phyloP scores from a whole-genome alignment of 1,140 invertebrate species.

The Pachyrhynchus sulphureomaculatus region DNA sequence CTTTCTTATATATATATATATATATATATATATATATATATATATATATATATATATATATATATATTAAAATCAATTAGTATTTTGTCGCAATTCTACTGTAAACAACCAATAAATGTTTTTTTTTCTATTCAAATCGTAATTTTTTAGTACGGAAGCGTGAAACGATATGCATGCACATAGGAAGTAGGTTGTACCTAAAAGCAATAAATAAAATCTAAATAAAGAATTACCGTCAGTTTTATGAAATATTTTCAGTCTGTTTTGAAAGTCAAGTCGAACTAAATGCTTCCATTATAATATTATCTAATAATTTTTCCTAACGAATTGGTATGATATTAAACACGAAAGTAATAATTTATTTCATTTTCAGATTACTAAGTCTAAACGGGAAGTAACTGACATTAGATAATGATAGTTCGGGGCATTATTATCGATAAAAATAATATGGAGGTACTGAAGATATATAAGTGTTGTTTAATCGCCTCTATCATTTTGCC shows the following conservation, averaged over 20 bases:
- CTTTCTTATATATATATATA: no score
- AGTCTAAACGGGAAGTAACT: slow-evolving; percentile 7
- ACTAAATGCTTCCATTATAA: slow-evolving; percentile 11
- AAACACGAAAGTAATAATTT: slow-evolving; percentile 18
- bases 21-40: no score
- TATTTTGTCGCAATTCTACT: no score
- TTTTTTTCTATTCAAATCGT: neutral
- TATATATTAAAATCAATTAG: neutral
- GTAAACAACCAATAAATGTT: neutral
- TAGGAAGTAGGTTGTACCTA: slow-evolving; percentile 20
- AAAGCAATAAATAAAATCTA: slow-evolving; percentile 15
- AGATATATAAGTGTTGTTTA: neutral
- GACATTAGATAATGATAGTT: slow-evolving; percentile 25
- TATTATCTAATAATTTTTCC: slow-evolving; percentile 8
- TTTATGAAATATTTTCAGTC: no score
- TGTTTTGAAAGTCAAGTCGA: slow-evolving; percentile 11
- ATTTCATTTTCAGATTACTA: slow-evolving; percentile 13
- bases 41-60: no score
- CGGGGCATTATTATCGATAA: slow-evolving; percentile 8
- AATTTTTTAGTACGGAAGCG: slow-evolving; percentile 5
- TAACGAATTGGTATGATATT: neutral
- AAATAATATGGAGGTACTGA: neutral
- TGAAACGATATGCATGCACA: slow-evolving; percentile 9
- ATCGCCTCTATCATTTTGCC: no score
- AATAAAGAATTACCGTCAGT: no score